Percentiles rank a stretch among this genome's conserved stretches.
phyloP scores from a whole-genome alignment of 2,113 vertebrate genomes.

The Sinocyclocheilus anophthalmus region DNA sequence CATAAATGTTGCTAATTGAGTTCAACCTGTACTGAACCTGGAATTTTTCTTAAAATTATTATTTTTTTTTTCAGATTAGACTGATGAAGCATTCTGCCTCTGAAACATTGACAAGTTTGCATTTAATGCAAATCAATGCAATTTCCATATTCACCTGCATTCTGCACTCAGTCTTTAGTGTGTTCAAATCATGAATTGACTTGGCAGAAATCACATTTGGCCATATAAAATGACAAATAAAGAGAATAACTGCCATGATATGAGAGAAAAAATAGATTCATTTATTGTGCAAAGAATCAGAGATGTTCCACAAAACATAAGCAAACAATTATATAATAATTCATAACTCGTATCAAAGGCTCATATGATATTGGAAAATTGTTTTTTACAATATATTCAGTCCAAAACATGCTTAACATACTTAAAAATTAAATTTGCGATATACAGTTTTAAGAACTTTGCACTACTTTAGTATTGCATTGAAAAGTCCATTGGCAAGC shows the following conservation, averaged over 20 bases:
- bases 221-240: neutral
- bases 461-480: conserved; percentile 5
- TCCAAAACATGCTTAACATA: conserved; percentile 23
- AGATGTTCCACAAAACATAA: conserved; percentile 22
- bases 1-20: neutral
- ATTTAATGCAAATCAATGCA: conserved; percentile 32
- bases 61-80: neutral
- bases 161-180: neutral
- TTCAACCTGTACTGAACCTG: neutral
- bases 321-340: conserved; percentile 9
- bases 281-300: conserved; percentile 43
- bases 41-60: neutral
- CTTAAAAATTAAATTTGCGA: neutral
- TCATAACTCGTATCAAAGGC: neutral
- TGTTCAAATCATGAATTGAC: neutral
- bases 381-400: conserved; percentile 38
- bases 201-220: neutral
- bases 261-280: conserved; percentile 33
- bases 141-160: conserved; percentile 21
- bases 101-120: neutral
- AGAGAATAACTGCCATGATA: neutral
- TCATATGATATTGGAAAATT: neutral
- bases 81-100: neutral
- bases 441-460: conserved; percentile 40
- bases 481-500: conserved; percentile 15